Evolutionary conservation across 1,140 invertebrate genomes (phyloP).

Genomic region (Meloidogyne floridensis): DNA sequence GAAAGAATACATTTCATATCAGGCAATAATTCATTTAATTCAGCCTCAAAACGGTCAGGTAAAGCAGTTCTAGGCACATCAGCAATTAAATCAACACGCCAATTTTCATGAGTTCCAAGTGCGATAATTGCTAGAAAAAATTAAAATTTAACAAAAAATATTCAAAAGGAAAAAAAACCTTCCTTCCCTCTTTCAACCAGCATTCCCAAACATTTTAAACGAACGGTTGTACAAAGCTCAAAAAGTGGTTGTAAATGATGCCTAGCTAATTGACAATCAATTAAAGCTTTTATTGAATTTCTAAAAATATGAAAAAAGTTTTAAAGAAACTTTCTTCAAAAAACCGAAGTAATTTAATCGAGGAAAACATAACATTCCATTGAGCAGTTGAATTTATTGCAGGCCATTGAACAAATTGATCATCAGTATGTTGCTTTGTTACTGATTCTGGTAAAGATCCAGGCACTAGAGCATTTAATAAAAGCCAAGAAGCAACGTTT

Average conservation of each 20-base stretch:
- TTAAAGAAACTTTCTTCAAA: neutral
- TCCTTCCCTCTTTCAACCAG: slow-evolving; percentile 46
- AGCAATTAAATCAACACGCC: slow-evolving; percentile 56
- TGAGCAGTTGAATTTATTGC: slow-evolving; percentile 36
- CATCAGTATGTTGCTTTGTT: slow-evolving; percentile 46
- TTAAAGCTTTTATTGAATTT: slow-evolving; percentile 46
- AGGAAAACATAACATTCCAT: slow-evolving; percentile 47
- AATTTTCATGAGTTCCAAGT: slow-evolving; percentile 56
- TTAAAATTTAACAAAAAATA: neutral
- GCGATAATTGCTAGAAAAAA: slow-evolving; percentile 48
- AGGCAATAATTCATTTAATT: slow-evolving; percentile 60
- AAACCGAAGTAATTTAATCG: slow-evolving; percentile 48
- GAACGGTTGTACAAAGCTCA: slow-evolving; percentile 60
- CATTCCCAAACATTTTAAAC: slow-evolving; percentile 54
- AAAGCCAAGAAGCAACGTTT: slow-evolving; percentile 61
- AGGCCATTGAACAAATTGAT: slow-evolving; percentile 60
- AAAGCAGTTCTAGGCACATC: slow-evolving; percentile 56
- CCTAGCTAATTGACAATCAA: slow-evolving; percentile 53
- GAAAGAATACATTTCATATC: slow-evolving; percentile 53
- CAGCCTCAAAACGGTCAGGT: slow-evolving; percentile 63
- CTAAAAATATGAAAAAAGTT: slow-evolving; percentile 34
- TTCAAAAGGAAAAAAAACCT: slow-evolving; percentile 16
- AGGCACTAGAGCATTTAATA: slow-evolving; percentile 61
- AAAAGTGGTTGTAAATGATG: slow-evolving; percentile 59
- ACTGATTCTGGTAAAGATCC: slow-evolving; percentile 50